A percentile compares a stretch with the other conserved stretches of the same genome.
Evolutionary conservation across 64 coral and sea anemone genomes (phyloP).

Genomic region (Stichodactyla mertensii): DNA sequence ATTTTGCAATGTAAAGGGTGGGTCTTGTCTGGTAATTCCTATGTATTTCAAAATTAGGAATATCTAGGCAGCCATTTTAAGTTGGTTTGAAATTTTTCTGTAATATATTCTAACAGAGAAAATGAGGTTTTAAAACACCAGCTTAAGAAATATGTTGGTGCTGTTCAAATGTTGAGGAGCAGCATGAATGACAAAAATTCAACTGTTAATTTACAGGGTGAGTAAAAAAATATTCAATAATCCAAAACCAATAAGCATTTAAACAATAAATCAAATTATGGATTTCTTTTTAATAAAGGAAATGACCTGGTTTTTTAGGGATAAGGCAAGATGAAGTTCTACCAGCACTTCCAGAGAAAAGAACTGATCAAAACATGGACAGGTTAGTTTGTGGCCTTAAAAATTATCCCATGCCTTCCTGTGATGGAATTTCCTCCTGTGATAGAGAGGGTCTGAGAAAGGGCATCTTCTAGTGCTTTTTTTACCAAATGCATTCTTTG

Average conservation of each 20-base stretch:
- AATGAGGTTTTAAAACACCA: constrained; percentile 99
- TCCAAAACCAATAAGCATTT: not conserved
- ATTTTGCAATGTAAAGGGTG: too few species aligned
- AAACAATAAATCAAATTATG: too few species aligned
- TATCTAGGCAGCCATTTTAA: too few species aligned
- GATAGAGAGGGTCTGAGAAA: too few species aligned
- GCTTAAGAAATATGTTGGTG: constrained; percentile 96
- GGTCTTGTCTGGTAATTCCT: too few species aligned
- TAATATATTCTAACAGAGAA: constrained; percentile 50
- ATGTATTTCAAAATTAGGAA: too few species aligned
- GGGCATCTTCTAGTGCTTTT: too few species aligned
- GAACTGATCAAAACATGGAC: constrained; percentile 29
- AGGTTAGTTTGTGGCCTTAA: not conserved
- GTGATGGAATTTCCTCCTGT: too few species aligned
- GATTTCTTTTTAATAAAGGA: too few species aligned
- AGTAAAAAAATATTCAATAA: not conserved
- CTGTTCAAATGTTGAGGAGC: constrained; percentile 84
- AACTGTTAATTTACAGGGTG: constrained; percentile 48
- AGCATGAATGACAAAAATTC: constrained; percentile 48
- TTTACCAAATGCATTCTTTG: too few species aligned
- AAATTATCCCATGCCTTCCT: not conserved
- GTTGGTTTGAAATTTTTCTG: too few species aligned
- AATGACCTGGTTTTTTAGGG: constrained; percentile 37
- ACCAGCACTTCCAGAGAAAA: constrained; percentile 53
- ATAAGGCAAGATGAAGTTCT: constrained; percentile 78